A percentile compares a stretch with the other conserved stretches of the same genome.
Evolutionary conservation across 2,888 invertebrate genomes (phyloP).

Genomic region (Cotesia congregata): DNA sequence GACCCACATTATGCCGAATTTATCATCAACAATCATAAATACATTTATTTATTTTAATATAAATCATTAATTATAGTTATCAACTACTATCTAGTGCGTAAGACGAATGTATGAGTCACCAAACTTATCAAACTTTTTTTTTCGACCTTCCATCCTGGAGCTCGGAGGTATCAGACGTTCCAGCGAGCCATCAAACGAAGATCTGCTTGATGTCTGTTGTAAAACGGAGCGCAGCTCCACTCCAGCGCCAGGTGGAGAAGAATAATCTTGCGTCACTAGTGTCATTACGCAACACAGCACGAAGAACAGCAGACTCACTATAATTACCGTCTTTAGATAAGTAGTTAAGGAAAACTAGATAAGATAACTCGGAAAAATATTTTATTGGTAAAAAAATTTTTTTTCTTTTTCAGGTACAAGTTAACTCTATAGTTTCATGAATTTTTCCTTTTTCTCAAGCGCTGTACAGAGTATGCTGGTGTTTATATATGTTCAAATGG

Average conservation of each 20-base stretch:
- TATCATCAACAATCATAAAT: too few species aligned
- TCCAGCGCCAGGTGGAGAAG: conserved; percentile 39
- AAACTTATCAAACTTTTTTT: not conserved
- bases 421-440: too few species aligned
- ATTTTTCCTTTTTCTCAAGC: too few species aligned
- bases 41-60: not conserved
- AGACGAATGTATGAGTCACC: not conserved
- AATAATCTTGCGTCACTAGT: conserved; percentile 41
- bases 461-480: too few species aligned
- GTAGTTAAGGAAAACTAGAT: conserved; percentile 41
- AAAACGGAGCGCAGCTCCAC: conserved; percentile 28
- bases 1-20: not conserved
- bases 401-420: too few species aligned
- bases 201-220: conserved; percentile 43
- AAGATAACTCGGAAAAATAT: too few species aligned
- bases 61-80: not conserved
- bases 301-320: conserved; percentile 46
- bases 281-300: conserved; percentile 48
- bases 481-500: too few species aligned
- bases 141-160: conserved; percentile 12
- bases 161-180: conserved; percentile 41
- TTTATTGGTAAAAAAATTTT: too few species aligned
- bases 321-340: conserved; percentile 43
- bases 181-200: conserved; percentile 38
- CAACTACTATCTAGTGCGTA: not conserved